phyloP scores from a whole-genome alignment of 2,113 vertebrate genomes.

The Camarhynchus parvulus region DNA sequence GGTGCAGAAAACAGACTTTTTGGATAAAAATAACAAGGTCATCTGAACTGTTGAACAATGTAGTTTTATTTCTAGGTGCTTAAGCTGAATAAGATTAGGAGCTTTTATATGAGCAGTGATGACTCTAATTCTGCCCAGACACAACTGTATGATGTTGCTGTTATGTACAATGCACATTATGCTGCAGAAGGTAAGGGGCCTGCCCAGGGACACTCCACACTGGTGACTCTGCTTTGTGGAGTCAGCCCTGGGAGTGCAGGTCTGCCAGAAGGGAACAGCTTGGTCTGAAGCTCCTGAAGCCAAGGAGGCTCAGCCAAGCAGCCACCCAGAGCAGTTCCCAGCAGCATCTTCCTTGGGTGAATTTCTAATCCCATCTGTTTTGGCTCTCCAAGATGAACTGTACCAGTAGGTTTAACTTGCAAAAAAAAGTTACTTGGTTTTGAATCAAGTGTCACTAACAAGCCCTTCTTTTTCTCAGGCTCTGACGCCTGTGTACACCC shows the following conservation, averaged over 20 bases:
- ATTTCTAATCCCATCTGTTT: accelerated
- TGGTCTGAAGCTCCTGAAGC: neutral
- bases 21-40: neutral
- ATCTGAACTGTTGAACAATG: neutral
- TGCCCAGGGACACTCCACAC: neutral
- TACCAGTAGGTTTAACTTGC: neutral
- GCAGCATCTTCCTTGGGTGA: neutral
- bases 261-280: neutral
- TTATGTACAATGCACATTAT: accelerated
- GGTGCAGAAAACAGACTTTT: neutral
- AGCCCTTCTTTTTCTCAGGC: neutral
- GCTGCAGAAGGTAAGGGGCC: neutral
- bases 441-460: neutral
- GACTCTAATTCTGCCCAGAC: neutral
- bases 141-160: neutral
- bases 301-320: neutral
- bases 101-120: neutral
- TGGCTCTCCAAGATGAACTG: neutral
- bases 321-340: neutral
- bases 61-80: neutral
- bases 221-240: neutral
- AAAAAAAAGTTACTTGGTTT: neutral
- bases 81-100: neutral
- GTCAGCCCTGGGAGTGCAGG: neutral
- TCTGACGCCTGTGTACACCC: neutral